Evolutionary conservation across 2,888 invertebrate species (phyloP).

Genomic region (Lomographa bimaculata): DNA sequence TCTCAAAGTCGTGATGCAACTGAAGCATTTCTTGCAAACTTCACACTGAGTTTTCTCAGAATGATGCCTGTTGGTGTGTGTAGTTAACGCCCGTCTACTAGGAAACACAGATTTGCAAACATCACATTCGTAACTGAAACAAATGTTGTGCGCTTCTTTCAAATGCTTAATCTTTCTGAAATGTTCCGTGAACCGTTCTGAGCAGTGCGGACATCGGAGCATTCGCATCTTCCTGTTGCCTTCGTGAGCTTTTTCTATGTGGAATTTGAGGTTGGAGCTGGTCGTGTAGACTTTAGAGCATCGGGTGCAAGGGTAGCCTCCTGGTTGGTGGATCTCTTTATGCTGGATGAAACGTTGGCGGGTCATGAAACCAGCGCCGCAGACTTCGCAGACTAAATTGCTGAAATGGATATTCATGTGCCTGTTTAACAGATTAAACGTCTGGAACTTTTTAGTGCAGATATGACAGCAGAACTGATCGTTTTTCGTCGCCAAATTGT

Average conservation of each 20-base stretch:
- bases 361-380: neutral
- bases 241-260: constrained; percentile 60
- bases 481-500: neutral
- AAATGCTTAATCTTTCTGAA: constrained; percentile 5
- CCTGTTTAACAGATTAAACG: neutral
- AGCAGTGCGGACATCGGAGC: neutral
- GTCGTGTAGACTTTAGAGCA: constrained; percentile 66
- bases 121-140: neutral
- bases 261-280: constrained; percentile 68
- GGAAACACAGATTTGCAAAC: neutral
- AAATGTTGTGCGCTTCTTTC: neutral
- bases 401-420: constrained; percentile 1
- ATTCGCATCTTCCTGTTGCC: constrained; percentile 32
- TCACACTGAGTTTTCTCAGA: neutral
- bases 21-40: neutral
- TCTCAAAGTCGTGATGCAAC: neutral
- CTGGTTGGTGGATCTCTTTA: constrained; percentile 46
- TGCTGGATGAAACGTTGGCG: constrained; percentile 32
- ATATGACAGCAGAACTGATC: neutral
- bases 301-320: constrained; percentile 48
- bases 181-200: neutral
- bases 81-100: neutral
- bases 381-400: no score
- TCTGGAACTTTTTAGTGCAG: neutral
- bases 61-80: neutral